phyloP scores from a whole-genome alignment of 2,888 invertebrate species.

The Rhamphomyia laevipes region DNA sequence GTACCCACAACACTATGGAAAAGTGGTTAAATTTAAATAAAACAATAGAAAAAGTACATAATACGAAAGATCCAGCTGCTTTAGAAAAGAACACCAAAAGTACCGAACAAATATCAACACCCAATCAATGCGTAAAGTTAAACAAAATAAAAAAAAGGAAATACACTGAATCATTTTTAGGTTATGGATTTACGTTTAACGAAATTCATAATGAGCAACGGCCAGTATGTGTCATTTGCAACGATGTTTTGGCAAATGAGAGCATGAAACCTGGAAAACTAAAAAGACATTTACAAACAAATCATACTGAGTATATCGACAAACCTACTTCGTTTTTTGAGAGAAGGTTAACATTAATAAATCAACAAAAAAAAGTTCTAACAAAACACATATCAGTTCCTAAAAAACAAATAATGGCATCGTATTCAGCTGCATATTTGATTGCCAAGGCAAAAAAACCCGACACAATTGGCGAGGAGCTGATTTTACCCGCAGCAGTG shows the following conservation, averaged over 20 bases:
- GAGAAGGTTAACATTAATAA: background rate
- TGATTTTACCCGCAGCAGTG: background rate
- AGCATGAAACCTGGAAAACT: background rate
- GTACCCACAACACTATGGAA: background rate
- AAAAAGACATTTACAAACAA: conserved; percentile 1
- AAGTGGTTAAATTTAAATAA: background rate
- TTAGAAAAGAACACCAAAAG: background rate
- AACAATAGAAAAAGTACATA: background rate
- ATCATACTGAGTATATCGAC: background rate
- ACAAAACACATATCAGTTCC: background rate
- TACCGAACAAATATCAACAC: background rate
- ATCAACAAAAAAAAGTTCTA: background rate
- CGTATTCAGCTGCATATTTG: background rate
- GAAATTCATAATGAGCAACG: background rate
- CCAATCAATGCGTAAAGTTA: background rate
- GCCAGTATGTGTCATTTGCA: background rate
- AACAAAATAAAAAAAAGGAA: background rate
- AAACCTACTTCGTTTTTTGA: background rate
- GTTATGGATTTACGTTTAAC: background rate
- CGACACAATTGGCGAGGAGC: background rate
- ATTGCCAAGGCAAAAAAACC: background rate
- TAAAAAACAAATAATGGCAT: background rate
- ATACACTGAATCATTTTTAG: background rate
- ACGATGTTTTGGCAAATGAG: conserved; percentile 1
- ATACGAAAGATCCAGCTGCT: background rate